These are phyloP conservation scores for Gastracanthus pulcherrimus DNA, from an alignment of 2,888 invertebrate genomes.

Conservation along the genomic window DNA sequence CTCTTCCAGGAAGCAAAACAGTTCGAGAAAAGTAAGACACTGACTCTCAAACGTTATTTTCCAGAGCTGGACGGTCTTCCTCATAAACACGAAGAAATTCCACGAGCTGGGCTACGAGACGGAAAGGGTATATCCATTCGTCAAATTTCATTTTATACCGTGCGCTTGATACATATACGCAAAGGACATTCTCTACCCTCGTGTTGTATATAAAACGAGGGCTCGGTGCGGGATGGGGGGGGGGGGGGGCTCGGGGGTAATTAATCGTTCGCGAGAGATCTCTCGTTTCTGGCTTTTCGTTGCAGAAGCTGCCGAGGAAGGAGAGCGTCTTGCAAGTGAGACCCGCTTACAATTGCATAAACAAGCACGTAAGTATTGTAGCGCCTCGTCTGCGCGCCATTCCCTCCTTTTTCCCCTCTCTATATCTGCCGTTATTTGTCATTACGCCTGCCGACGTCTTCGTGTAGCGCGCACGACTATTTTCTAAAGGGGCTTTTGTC, in stretches of 20 bases:
- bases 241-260: too few relatives aligned
- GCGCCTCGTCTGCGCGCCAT: background rate
- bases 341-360: slow-evolving; percentile 73
- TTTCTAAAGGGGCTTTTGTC: slow-evolving; percentile 37
- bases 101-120: slow-evolving; percentile 1
- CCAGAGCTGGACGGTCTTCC: slow-evolving; percentile 50
- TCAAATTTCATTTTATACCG: background rate
- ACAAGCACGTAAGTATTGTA: slow-evolving; percentile 73
- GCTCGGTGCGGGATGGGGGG: too few relatives aligned
- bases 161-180: background rate
- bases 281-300: background rate
- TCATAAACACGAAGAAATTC: slow-evolving; percentile 44
- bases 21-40: background rate
- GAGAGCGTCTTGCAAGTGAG: slow-evolving; percentile 71
- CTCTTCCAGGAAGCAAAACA: too few relatives aligned
- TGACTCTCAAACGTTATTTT: background rate
- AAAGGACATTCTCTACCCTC: too few relatives aligned
- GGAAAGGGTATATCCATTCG: slow-evolving; percentile 39
- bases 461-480: background rate
- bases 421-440: background rate
- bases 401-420: background rate
- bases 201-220: too few relatives aligned
- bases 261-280: slow-evolving; percentile 12
- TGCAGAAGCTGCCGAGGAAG: slow-evolving; percentile 72
- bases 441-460: background rate